phyloP scores from a whole-genome alignment of 1,140 invertebrate species.

The Drosophila yakuba region DNA sequence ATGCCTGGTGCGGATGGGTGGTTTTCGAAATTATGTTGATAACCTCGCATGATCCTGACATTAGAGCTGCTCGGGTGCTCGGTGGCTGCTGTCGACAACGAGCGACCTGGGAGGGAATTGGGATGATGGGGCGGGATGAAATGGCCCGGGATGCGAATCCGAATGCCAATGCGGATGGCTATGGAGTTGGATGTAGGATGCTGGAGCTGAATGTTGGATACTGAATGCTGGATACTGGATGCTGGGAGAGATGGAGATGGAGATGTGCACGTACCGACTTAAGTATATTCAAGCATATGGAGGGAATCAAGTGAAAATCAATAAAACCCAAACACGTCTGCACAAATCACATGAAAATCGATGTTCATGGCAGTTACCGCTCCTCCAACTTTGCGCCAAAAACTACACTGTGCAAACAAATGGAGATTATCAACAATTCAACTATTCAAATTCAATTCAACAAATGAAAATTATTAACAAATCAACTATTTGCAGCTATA shows the following conservation, averaged over 20 bases:
- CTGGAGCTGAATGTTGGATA: background rate
- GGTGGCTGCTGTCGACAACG: slow-evolving; percentile 25
- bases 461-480: no score
- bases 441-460: no score
- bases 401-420: background rate
- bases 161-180: background rate
- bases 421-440: no score
- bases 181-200: background rate
- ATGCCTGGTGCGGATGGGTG: slow-evolving; percentile 47
- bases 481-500: no score
- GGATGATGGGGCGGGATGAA: background rate
- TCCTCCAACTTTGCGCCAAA: slow-evolving; percentile 21
- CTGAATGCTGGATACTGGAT: background rate
- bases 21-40: slow-evolving; percentile 75
- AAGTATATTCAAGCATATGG: slow-evolving; percentile 83
- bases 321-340: slow-evolving; percentile 82
- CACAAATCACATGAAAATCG: slow-evolving; percentile 83
- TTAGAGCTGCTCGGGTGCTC: slow-evolving; percentile 61
- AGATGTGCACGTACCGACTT: slow-evolving; percentile 77
- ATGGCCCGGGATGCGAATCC: slow-evolving; percentile 12
- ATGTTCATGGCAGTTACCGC: slow-evolving; percentile 55
- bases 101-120: slow-evolving; percentile 20
- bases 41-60: slow-evolving; percentile 80
- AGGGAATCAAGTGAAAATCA: slow-evolving; percentile 82
- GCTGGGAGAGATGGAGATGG: slow-evolving; percentile 38